These are phyloP conservation scores for Sebastes fasciatus DNA, from an alignment of 2,113 vertebrate genomes.

Conservation along the genomic window DNA sequence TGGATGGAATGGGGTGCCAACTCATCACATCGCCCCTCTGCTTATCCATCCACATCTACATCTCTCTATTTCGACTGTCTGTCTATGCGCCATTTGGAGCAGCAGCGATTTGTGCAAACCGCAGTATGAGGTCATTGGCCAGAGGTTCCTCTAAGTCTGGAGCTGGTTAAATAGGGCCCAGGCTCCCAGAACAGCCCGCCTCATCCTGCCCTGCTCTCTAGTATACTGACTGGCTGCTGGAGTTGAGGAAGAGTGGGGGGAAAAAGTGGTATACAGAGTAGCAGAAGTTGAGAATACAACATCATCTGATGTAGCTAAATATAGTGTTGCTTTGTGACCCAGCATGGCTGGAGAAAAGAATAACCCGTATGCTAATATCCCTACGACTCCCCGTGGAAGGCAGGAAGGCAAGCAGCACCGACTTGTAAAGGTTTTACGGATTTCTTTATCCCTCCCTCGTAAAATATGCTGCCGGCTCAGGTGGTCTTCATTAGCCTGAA, in stretches of 20 bases:
- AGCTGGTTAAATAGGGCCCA: conserved; percentile 76
- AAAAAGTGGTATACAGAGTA: neutral
- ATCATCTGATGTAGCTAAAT: conserved; percentile 23
- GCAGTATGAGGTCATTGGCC: conserved; percentile 80
- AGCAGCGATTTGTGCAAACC: conserved; percentile 77
- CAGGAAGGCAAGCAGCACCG: conserved; percentile 63
- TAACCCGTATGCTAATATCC: conserved; percentile 55
- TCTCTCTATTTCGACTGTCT: conserved; percentile 59
- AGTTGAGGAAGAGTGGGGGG: conserved; percentile 33
- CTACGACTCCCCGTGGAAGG: conserved; percentile 62
- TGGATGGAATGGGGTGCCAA: conserved; percentile 55
- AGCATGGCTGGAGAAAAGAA: conserved; percentile 26
- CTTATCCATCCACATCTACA: conserved; percentile 66
- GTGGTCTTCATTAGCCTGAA: conserved; percentile 82
- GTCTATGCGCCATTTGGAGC: conserved; percentile 73
- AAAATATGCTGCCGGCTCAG: conserved; percentile 79
- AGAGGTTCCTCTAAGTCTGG: conserved; percentile 82
- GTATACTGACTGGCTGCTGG: conserved; percentile 37
- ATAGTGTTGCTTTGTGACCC: conserved; percentile 33
- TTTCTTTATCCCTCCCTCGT: conserved; percentile 71
- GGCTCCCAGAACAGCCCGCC: conserved; percentile 69
- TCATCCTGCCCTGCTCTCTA: conserved; percentile 59
- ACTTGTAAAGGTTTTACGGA: conserved; percentile 80
- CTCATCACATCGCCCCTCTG: conserved; percentile 67
- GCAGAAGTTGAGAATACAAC: neutral